Conservation (phyloP, 2,888 invertebrate genomes). For the Lasioglossum vierecki region DNA sequence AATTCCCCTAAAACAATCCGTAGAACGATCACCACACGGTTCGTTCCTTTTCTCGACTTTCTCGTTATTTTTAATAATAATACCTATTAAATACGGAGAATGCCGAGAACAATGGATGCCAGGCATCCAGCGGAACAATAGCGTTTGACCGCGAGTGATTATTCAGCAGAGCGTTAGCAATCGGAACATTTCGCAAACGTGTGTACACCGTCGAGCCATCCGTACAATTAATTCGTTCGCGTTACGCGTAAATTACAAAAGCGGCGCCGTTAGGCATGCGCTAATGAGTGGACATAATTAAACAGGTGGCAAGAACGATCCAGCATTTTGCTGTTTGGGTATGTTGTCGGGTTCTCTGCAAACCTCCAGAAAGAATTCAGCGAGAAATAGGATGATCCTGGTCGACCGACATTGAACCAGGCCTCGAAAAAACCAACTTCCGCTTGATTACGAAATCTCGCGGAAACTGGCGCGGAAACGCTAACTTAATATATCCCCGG, state of each 20-base stretch:
- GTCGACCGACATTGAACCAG: background rate
- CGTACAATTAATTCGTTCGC: slow-evolving; percentile 36
- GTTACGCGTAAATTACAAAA: slow-evolving; percentile 29
- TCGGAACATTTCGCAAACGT: slow-evolving; percentile 25
- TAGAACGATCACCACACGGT: background rate
- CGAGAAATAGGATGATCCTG: background rate
- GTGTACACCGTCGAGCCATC: background rate
- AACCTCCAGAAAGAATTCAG: background rate
- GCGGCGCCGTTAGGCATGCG: slow-evolving; percentile 25
- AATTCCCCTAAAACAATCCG: background rate
- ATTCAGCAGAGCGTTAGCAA: slow-evolving; percentile 25
- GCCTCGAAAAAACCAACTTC: background rate
- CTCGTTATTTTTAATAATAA: background rate
- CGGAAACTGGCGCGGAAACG: slow-evolving; percentile 1
- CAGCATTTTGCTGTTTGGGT: background rate
- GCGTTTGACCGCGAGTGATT: slow-evolving; percentile 37
- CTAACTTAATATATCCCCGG: slow-evolving; percentile 14
- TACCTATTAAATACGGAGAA: background rate
- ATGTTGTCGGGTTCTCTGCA: background rate
- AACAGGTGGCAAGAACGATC: background rate
- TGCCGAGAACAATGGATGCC: background rate
- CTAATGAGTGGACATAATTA: slow-evolving; percentile 28
- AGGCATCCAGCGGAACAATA: slow-evolving; percentile 21
- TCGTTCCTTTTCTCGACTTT: background rate
- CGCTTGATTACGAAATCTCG: slow-evolving; percentile 8